Evolutionary conservation across 2,113 vertebrate genomes (phyloP).

Genomic region (Corvus cornix): DNA sequence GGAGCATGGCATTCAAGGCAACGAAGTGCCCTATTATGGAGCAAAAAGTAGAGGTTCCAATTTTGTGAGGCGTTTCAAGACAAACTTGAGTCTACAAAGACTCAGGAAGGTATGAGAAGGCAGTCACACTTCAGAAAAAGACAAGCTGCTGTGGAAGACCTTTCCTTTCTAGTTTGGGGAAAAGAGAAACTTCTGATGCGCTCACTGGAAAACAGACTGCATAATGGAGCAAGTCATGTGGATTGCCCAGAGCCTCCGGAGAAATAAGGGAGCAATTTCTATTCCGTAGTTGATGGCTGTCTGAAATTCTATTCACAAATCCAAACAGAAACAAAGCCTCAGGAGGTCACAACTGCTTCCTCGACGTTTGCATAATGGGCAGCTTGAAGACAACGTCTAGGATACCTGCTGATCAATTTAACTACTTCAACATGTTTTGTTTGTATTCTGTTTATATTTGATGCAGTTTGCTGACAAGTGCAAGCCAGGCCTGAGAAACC

Average conservation of each 20-base stretch:
- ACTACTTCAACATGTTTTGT: conserved; percentile 86
- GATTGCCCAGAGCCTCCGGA: conserved; percentile 90
- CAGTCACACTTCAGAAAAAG: conserved; percentile 85
- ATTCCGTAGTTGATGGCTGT: conserved; percentile 96
- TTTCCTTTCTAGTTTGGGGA: conserved; percentile 82
- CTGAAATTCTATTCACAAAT: conserved; percentile 99
- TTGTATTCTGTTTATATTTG: conserved; percentile 88
- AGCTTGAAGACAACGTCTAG: conserved; percentile 83
- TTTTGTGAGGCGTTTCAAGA: conserved; percentile 83
- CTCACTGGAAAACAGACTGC: conserved; percentile 99
- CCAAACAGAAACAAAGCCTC: conserved; percentile 99
- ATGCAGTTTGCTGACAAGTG: conserved; percentile 84
- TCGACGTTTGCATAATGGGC: conserved; percentile 91
- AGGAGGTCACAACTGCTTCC: conserved; percentile 92
- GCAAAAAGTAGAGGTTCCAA: conserved; percentile 76
- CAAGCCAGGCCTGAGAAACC: conserved; percentile 79
- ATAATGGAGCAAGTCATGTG: conserved; percentile 95
- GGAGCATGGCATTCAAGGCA: conserved; percentile 69
- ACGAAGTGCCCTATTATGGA: conserved; percentile 75
- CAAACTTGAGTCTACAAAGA: conserved; percentile 73
- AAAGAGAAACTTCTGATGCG: conserved; percentile 93
- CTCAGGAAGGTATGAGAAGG: conserved; percentile 80
- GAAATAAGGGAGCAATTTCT: conserved; percentile 99
- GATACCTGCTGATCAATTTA: conserved; percentile 93
- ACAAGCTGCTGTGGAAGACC: conserved; percentile 82